phyloP scores from a whole-genome alignment of 2,113 vertebrate genomes.

The Hemichromis elongatus region DNA sequence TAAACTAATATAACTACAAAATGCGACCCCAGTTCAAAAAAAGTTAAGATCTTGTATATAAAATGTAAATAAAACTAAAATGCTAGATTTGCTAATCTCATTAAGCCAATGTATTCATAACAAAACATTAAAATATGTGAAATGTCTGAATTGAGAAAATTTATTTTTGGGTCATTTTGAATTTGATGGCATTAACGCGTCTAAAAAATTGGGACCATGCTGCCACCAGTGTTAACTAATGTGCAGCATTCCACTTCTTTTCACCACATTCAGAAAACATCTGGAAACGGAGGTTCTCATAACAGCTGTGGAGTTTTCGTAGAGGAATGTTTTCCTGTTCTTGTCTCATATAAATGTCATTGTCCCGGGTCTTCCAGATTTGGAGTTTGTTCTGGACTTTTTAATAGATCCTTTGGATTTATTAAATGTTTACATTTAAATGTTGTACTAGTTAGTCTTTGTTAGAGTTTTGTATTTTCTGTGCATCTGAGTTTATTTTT shows the following conservation, averaged over 20 bases:
- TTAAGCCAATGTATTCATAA: not conserved
- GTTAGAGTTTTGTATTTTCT: not conserved
- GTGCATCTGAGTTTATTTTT: not conserved
- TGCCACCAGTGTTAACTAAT: not conserved
- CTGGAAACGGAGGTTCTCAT: not conserved
- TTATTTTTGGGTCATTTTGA: not conserved
- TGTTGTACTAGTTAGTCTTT: not conserved
- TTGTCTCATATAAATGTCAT: not conserved
- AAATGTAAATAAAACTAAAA: not conserved
- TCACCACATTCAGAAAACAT: not conserved
- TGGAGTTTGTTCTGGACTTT: not conserved
- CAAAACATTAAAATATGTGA: not conserved
- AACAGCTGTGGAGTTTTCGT: not conserved
- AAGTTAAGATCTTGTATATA: not conserved
- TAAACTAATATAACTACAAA: not conserved
- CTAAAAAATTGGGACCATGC: not conserved
- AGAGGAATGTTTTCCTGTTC: not conserved
- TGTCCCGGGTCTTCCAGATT: not conserved
- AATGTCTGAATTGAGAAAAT: not conserved
- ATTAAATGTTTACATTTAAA: not conserved
- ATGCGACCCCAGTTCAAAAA: not conserved
- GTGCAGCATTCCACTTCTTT: not conserved
- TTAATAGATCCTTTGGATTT: not conserved
- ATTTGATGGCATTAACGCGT: not conserved
- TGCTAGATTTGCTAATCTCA: not conserved